Percentiles rank a stretch among this genome's conserved stretches.
phyloP scores from a whole-genome alignment of 2,888 invertebrate species.

The Andrena dorsata region DNA sequence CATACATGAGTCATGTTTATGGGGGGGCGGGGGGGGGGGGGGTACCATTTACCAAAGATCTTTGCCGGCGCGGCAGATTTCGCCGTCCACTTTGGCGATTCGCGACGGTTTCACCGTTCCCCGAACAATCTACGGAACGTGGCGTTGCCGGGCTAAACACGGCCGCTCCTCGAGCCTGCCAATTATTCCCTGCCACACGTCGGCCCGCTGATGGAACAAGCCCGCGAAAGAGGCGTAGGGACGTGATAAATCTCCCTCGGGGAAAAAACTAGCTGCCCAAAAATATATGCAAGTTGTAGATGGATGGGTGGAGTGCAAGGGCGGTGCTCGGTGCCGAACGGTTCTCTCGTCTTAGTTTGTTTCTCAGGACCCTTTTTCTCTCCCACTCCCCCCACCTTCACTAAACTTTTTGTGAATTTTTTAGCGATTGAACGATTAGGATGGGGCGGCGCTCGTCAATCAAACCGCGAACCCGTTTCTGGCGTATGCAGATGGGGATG shows the following conservation, averaged over 20 bases:
- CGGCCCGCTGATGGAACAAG: conserved; percentile 70
- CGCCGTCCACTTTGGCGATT: conserved; percentile 45
- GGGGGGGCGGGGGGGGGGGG: too few relatives aligned
- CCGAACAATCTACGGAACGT: conserved; percentile 51
- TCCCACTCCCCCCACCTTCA: conserved; percentile 6
- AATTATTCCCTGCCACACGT: conserved; percentile 75
- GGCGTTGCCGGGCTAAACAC: conserved; percentile 50
- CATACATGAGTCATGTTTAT: too few relatives aligned
- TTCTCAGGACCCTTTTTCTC: conserved; percentile 65
- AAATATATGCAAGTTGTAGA: conserved; percentile 81
- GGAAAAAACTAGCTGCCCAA: conserved; percentile 79
- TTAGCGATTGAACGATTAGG: conserved; percentile 82
- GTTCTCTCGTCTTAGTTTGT: conserved; percentile 77
- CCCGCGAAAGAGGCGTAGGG: conserved; percentile 74
- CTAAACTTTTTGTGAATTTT: conserved; percentile 77
- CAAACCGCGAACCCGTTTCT: conserved; percentile 71
- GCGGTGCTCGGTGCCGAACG: conserved; percentile 77
- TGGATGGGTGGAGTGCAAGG: conserved; percentile 82
- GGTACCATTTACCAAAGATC: too few relatives aligned
- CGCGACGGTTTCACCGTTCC: conserved; percentile 55
- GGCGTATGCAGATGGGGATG: conserved; percentile 69
- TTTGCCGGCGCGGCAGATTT: conserved; percentile 16
- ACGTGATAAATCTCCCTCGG: conserved; percentile 81
- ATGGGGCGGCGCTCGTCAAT: conserved; percentile 79
- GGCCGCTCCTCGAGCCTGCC: conserved; percentile 69